Conservation (phyloP, 2,797 vertebrate species). For the Perdix hodgsoniae region DNA sequence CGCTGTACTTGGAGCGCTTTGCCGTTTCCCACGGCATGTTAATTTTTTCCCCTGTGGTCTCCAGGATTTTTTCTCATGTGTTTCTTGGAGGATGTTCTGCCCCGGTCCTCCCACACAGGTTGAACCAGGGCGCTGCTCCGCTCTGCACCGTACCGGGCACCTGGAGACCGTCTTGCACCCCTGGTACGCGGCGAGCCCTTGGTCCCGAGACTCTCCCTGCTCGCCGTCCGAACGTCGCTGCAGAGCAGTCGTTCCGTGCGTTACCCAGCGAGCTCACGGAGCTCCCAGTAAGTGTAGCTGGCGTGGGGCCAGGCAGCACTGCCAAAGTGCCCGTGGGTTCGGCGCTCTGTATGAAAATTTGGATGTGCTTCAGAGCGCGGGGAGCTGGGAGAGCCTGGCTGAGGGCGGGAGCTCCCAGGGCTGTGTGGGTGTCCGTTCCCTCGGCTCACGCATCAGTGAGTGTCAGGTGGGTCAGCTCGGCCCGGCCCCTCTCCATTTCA, state of each 20-base stretch:
- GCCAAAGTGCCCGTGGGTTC: slow-evolving; percentile 66
- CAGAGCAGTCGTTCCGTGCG: slow-evolving; percentile 30
- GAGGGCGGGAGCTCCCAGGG: not conserved
- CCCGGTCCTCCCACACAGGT: not conserved
- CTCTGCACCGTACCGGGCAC: not conserved
- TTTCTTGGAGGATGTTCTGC: not conserved
- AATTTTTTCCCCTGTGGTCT: not conserved
- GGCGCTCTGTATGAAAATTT: slow-evolving; percentile 19
- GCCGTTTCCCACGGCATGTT: fast-evolving
- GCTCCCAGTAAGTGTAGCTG: slow-evolving; percentile 52
- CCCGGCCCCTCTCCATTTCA: not conserved
- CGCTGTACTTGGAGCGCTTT: fast-evolving
- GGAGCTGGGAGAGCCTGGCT: not conserved
- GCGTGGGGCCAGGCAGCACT: slow-evolving; percentile 4
- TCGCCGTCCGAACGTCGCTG: not conserved
- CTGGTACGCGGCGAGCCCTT: not conserved
- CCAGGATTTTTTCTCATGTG: not conserved
- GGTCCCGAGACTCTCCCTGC: not conserved
- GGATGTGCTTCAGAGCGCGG: slow-evolving; percentile 32
- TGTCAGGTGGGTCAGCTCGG: not conserved
- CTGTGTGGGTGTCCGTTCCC: not conserved
- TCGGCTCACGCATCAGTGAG: fast-evolving
- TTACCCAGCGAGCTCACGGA: not conserved
- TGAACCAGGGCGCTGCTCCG: not conserved
- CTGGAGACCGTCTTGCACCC: not conserved